These are phyloP conservation scores for Dendroctonus valens DNA, from an alignment of 1,140 invertebrate genomes.

Conservation along the genomic window DNA sequence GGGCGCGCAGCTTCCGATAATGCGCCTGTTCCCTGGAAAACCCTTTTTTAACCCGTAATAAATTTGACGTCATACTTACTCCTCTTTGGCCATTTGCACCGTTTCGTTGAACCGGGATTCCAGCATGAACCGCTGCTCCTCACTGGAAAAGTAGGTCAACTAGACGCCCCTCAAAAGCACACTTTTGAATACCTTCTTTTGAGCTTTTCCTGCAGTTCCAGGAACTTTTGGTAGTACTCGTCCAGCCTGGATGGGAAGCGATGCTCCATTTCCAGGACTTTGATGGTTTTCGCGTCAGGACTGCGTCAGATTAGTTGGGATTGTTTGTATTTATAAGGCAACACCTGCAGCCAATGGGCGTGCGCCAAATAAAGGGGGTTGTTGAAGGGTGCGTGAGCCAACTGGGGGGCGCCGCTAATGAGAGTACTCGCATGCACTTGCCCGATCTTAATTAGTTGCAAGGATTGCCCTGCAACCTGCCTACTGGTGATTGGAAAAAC, in stretches of 20 bases:
- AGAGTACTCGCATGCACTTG: too few relatives aligned
- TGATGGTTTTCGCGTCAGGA: too few relatives aligned
- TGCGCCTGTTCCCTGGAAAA: constrained; percentile 44
- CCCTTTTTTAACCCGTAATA: background rate
- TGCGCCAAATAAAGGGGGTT: background rate
- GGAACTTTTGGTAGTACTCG: constrained; percentile 46
- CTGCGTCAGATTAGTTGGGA: background rate
- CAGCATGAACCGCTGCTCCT: constrained; percentile 46
- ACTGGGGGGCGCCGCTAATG: background rate
- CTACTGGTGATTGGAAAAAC: too few relatives aligned
- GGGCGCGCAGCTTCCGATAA: constrained; percentile 54
- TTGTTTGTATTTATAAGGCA: background rate
- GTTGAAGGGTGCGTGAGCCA: constrained; percentile 2
- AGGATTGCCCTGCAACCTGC: too few relatives aligned
- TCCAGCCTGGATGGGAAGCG: constrained; percentile 36
- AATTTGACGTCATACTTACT: constrained; percentile 39
- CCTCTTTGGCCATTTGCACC: constrained; percentile 43
- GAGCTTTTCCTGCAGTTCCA: constrained; percentile 47
- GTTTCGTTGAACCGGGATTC: constrained; percentile 49
- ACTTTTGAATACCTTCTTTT: constrained; percentile 43
- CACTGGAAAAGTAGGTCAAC: constrained; percentile 38
- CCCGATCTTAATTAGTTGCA: too few relatives aligned
- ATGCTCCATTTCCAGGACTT: constrained; percentile 22
- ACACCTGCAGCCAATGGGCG: background rate
- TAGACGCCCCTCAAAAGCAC: background rate